phyloP scores from a whole-genome alignment of 2,797 vertebrate species.

The Toxotes lorentzi region DNA sequence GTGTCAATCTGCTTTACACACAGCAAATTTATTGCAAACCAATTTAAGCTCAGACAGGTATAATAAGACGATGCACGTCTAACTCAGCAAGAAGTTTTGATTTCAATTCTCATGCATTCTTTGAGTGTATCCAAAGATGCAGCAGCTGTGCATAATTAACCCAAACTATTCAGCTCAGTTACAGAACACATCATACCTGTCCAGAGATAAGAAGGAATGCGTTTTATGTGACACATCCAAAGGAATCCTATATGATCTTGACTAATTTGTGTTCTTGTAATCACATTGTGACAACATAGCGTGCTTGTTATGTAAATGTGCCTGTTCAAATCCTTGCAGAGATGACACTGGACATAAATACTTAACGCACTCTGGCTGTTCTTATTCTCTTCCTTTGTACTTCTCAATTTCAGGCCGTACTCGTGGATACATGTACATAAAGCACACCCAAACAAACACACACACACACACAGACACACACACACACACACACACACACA shows the following conservation, averaged over 20 bases:
- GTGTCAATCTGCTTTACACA: conserved; percentile 45
- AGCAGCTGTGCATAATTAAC: conserved; percentile 27
- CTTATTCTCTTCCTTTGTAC: conserved; percentile 2
- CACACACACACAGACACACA: not conserved
- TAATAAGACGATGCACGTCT: conserved; percentile 36
- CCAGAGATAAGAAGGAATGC: not conserved
- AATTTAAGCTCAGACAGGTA: conserved; percentile 34
- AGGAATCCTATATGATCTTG: conserved; percentile 18
- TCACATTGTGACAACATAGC: not conserved
- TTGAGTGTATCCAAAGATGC: conserved; percentile 8
- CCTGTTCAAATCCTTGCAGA: conserved; percentile 6
- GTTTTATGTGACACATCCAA: conserved; percentile 22
- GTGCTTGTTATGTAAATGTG: conserved; percentile 17
- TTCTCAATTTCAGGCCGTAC: not conserved
- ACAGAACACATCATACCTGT: conserved; percentile 13
- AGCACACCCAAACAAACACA: not conserved
- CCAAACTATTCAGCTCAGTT: conserved; percentile 15
- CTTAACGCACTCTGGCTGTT: not conserved
- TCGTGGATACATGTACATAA: not conserved
- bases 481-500: not conserved
- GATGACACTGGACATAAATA: conserved; percentile 30
- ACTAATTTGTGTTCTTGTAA: conserved; percentile 17
- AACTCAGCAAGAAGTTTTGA: conserved; percentile 10
- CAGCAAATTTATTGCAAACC: conserved; percentile 29
- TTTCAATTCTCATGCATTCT: conserved; percentile 34